Conservation (phyloP, 2,113 vertebrate species). For the Catharus minimus region DNA sequence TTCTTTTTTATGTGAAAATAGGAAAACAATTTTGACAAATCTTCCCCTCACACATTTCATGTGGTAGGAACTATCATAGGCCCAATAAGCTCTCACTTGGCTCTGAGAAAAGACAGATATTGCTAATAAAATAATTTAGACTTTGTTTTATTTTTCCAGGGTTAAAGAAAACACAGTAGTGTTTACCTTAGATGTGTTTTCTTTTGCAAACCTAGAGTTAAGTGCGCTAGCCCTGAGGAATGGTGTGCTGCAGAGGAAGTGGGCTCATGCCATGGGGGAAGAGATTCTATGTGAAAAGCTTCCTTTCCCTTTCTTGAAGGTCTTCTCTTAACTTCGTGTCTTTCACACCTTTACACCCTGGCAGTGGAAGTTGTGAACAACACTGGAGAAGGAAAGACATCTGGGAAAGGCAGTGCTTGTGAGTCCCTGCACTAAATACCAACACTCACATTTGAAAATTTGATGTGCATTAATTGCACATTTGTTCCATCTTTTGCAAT, state of each 20-base stretch:
- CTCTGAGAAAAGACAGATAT: neutral
- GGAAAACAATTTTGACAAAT: neutral
- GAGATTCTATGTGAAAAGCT: neutral
- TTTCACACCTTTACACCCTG: neutral
- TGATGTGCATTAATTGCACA: neutral
- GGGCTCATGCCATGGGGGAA: neutral
- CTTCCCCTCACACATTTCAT: neutral
- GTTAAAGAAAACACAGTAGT: neutral
- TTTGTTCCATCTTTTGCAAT: neutral
- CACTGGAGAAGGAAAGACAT: fast-evolving
- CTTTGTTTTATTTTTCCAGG: neutral
- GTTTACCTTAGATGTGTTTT: neutral
- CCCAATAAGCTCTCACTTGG: neutral
- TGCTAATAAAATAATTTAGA: neutral
- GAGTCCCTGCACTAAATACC: neutral
- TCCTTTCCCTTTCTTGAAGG: neutral
- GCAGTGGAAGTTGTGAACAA: neutral
- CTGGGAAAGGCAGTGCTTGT: neutral
- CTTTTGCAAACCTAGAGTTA: neutral
- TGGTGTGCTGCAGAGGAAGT: neutral
- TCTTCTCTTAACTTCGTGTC: neutral
- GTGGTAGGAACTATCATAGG: neutral
- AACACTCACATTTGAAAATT: neutral
- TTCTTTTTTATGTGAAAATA: neutral
- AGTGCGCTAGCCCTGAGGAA: neutral